A percentile compares a stretch with the other conserved stretches of the same genome.
Evolutionary conservation across 2,113 vertebrate genomes (phyloP).

Genomic region (Hymenochirus boettgeri): DNA sequence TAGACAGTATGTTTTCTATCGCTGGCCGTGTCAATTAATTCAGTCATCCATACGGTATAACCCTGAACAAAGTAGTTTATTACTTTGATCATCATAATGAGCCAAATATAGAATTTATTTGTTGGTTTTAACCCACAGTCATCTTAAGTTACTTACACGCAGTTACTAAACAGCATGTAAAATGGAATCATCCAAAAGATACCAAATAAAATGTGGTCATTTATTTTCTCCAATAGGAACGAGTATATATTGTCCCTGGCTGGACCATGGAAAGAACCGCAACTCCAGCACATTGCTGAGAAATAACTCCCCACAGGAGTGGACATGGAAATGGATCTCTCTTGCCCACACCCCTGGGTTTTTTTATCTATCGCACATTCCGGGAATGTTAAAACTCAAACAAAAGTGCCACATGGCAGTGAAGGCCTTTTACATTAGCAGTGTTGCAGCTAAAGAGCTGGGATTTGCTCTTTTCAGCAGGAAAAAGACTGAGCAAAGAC

Average conservation of each 20-base stretch:
- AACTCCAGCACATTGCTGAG: not conserved
- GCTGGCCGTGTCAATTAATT: too few relatives aligned
- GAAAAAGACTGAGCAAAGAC: not conserved
- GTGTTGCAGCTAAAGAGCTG: not conserved
- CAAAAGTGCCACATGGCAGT: not conserved
- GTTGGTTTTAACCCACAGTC: too few relatives aligned
- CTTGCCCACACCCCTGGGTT: constrained; percentile 18
- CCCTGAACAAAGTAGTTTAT: too few relatives aligned
- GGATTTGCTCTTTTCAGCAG: not conserved
- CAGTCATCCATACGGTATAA: too few relatives aligned
- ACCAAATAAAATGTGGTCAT: not conserved
- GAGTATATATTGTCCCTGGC: constrained; percentile 38
- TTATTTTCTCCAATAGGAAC: not conserved
- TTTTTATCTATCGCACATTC: not conserved
- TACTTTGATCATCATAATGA: too few relatives aligned
- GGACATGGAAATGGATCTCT: not conserved
- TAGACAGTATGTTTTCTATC: too few relatives aligned
- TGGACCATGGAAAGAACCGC: constrained; percentile 39
- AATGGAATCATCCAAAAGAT: not conserved
- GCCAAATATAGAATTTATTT: too few relatives aligned
- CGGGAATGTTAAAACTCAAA: too few relatives aligned
- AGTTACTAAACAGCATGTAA: too few relatives aligned
- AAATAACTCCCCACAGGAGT: constrained; percentile 23
- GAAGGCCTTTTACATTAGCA: not conserved
- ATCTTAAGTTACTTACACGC: too few relatives aligned